Percentiles rank a stretch among this genome's conserved stretches.
Evolutionary conservation across 2,888 invertebrate species (phyloP).

Genomic region (Pristionchus exspectatus): DNA sequence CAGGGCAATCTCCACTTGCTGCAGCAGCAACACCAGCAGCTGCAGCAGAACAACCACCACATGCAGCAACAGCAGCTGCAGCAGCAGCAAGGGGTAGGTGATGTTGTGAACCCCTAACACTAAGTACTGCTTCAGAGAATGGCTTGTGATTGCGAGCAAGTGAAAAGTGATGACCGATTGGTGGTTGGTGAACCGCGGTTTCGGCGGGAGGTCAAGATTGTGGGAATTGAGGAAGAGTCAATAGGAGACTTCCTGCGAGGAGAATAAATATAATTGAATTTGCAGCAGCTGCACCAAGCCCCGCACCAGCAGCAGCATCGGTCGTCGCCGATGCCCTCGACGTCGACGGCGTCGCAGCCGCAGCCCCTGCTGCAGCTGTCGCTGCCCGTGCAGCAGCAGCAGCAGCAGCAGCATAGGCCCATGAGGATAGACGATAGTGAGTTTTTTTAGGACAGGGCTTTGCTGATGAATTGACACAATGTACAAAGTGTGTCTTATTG

Average conservation of each 20-base stretch:
- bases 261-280: not conserved
- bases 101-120: conserved; percentile 35
- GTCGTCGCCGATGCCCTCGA: conserved; percentile 22
- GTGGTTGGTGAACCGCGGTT: conserved; percentile 14
- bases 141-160: not conserved
- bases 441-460: not conserved
- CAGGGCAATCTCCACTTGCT: not conserved
- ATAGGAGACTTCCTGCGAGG: too few species aligned
- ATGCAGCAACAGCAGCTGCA: not conserved
- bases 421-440: conserved; percentile 10
- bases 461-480: not conserved
- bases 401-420: not conserved
- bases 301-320: conserved; percentile 12
- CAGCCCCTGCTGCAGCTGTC: conserved; percentile 47
- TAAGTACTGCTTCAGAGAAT: not conserved
- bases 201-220: not conserved
- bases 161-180: not conserved
- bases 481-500: too few species aligned
- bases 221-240: not conserved
- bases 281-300: not conserved
- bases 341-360: conserved; percentile 28
- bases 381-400: conserved; percentile 42
- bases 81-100: conserved; percentile 13
- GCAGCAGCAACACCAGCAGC: not conserved
- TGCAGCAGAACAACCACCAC: not conserved